Conservation (phyloP, 64 coral and sea anemone species). For the Platygyra sinensis region DNA sequence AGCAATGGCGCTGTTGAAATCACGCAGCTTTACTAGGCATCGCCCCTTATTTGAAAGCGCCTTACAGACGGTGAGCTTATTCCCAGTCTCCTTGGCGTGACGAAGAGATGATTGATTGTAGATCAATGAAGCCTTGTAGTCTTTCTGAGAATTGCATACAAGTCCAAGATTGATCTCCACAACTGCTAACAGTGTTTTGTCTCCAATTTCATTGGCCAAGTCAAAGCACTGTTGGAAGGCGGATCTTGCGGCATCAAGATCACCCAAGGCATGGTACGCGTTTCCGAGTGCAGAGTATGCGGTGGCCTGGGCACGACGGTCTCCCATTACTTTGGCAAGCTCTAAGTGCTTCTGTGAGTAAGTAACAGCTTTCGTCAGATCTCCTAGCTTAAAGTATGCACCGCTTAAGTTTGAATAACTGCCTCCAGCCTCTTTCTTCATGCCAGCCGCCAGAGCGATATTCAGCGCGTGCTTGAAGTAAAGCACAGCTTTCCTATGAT, state of each 20-base stretch:
- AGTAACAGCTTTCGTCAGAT: not conserved
- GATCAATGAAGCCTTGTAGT: not conserved
- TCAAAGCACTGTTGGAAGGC: not conserved
- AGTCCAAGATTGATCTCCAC: not conserved
- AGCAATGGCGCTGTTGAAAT: not conserved
- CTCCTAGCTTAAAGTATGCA: not conserved
- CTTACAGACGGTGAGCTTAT: not conserved
- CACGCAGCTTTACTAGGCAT: not conserved
- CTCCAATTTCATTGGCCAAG: not conserved
- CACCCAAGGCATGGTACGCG: not conserved
- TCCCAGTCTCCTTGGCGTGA: not conserved
- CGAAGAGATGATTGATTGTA: not conserved
- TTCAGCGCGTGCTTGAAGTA: not conserved
- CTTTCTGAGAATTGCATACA: not conserved
- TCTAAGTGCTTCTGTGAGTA: not conserved
- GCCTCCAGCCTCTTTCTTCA: not conserved
- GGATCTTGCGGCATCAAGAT: not conserved
- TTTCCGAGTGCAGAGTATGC: not conserved
- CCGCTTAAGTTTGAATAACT: not conserved
- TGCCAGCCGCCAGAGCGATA: not conserved
- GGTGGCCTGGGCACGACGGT: not conserved
- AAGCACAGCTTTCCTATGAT: not conserved
- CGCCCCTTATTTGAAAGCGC: not conserved
- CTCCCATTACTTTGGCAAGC: slow-evolving; percentile 14
- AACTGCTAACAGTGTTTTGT: not conserved